A percentile compares a stretch with the other conserved stretches of the same genome.
These are phyloP conservation scores for Drosophila navojoa DNA, from an alignment of 1,140 invertebrate species.

Conservation along the genomic window DNA sequence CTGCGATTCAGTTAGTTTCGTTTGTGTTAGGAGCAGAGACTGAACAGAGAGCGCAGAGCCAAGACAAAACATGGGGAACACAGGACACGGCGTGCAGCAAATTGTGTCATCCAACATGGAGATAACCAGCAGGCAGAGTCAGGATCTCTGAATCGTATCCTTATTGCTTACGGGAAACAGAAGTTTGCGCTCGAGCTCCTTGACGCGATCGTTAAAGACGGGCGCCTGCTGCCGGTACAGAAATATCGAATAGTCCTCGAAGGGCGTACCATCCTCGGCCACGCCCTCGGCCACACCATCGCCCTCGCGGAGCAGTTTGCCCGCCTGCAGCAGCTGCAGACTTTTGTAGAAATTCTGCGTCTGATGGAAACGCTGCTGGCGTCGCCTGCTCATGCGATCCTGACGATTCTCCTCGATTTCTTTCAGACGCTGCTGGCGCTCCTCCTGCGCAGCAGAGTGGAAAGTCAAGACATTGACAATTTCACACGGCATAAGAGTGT, in stretches of 20 bases:
- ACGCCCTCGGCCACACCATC: conserved; percentile 83
- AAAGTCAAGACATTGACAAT: conserved; percentile 45
- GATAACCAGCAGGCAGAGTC: conserved; percentile 35
- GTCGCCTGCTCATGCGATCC: conserved; percentile 87
- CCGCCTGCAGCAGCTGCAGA: conserved; percentile 90
- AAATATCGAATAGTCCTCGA: conserved; percentile 91
- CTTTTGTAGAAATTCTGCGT: conserved; percentile 91
- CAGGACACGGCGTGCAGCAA: conserved; percentile 9
- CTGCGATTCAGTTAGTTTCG: conserved; percentile 19
- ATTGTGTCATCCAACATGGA: conserved; percentile 18
- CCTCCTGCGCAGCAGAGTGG: conserved; percentile 85
- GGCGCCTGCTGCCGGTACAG: conserved; percentile 90
- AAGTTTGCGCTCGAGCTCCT: conserved; percentile 90
- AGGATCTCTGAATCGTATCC: conserved; percentile 27
- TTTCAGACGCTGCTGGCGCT: conserved; percentile 87
- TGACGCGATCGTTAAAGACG: conserved; percentile 90
- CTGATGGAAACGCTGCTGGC: conserved; percentile 88
- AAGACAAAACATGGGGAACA: conserved; percentile 2
- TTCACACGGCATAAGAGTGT: conserved; percentile 43
- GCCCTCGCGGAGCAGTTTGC: conserved; percentile 84
- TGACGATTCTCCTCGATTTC: conserved; percentile 88
- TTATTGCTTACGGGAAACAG: conserved; percentile 88
- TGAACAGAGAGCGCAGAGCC: background rate
- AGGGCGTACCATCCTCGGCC: conserved; percentile 84
- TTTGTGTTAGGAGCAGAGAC: conserved; percentile 9